Percentiles rank a stretch among this genome's conserved stretches.
Evolutionary conservation across 2,797 vertebrate genomes (phyloP).

Genomic region (Anabacerthia variegaticeps): DNA sequence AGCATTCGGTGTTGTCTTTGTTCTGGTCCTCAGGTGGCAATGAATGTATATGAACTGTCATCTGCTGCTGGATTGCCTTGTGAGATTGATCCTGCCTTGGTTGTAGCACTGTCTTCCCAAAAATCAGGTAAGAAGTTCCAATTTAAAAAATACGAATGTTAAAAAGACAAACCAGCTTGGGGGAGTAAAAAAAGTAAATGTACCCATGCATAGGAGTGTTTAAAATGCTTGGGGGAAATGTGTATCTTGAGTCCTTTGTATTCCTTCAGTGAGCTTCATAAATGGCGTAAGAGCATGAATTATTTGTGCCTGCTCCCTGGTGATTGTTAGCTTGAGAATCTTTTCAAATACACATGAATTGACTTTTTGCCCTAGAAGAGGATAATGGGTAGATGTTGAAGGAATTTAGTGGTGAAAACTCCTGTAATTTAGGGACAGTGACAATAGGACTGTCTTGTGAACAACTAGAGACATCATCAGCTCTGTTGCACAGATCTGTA

Average conservation of each 20-base stretch:
- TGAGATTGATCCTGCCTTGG: slow-evolving; percentile 96
- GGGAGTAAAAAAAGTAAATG: background rate
- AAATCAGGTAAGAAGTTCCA: slow-evolving; percentile 86
- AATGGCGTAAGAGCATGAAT: background rate
- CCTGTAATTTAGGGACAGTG: background rate
- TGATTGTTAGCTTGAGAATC: background rate
- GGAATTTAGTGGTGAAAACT: background rate
- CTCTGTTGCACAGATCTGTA: background rate
- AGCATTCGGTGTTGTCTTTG: background rate
- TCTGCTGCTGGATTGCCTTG: slow-evolving; percentile 96
- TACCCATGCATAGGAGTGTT: background rate
- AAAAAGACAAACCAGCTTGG: background rate
- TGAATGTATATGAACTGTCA: slow-evolving; percentile 98
- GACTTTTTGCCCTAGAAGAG: background rate
- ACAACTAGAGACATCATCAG: accelerated
- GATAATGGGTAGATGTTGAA: background rate
- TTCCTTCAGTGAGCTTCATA: background rate
- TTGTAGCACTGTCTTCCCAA: slow-evolving; percentile 95
- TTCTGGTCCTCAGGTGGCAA: slow-evolving; percentile 87
- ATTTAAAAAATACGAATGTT: background rate
- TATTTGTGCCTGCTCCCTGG: background rate
- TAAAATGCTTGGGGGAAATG: background rate
- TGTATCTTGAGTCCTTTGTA: background rate
- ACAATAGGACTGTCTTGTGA: background rate
- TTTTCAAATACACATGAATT: background rate